A percentile compares a stretch with the other conserved stretches of the same genome.
Evolutionary conservation across 2,797 vertebrate species (phyloP).

Genomic region (Numenius phaeopus): DNA sequence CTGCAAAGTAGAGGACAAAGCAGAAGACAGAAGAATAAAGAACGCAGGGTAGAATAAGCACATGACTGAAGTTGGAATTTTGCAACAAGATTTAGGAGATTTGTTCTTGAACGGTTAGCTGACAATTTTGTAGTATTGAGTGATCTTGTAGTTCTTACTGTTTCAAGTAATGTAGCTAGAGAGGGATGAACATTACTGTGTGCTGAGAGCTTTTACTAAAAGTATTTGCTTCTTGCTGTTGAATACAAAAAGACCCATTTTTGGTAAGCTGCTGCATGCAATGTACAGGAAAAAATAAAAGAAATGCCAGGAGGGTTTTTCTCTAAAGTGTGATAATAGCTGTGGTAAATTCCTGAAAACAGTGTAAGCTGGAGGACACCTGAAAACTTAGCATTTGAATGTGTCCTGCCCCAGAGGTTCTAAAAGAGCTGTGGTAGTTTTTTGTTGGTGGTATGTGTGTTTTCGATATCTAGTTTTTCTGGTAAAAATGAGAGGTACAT

Average conservation of each 20-base stretch:
- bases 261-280: not conserved
- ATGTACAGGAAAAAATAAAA: not conserved
- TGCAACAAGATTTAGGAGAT: not conserved
- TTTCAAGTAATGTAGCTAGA: constrained; percentile 11
- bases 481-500: not conserved
- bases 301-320: not conserved
- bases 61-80: not conserved
- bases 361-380: not conserved
- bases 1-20: not conserved
- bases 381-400: not conserved
- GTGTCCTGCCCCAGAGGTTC: not conserved
- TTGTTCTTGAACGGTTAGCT: not conserved
- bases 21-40: not conserved
- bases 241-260: constrained; percentile 2
- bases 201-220: constrained; percentile 36
- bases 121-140: not conserved
- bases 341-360: not conserved
- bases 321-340: not conserved
- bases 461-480: not conserved
- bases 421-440: not conserved
- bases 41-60: not conserved
- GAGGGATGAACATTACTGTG: not conserved
- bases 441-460: not conserved
- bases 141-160: constrained; percentile 6
- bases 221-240: constrained; percentile 37